These are phyloP conservation scores for Eupithecia exiguata DNA, from an alignment of 2,888 invertebrate genomes.

Conservation along the genomic window DNA sequence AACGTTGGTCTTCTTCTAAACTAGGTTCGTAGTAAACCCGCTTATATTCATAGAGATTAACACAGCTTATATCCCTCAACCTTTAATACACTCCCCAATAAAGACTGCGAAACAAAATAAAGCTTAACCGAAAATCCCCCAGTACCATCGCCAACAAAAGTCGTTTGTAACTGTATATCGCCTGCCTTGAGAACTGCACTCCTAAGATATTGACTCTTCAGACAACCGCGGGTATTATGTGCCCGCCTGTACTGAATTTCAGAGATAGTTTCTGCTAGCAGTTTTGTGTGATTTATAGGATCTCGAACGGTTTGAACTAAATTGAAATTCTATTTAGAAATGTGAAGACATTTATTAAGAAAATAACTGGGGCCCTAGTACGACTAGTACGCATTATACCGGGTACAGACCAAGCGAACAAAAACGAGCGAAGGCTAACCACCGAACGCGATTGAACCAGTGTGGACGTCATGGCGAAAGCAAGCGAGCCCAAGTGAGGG, in stretches of 20 bases:
- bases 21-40: too few species aligned
- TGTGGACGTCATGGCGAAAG: too few species aligned
- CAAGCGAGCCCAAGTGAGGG: too few species aligned
- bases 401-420: too few species aligned
- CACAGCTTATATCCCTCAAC: not conserved
- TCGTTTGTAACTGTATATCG: slow-evolving; percentile 44
- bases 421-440: too few species aligned
- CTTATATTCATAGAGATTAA: not conserved
- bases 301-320: not conserved
- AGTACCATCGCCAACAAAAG: slow-evolving; percentile 35
- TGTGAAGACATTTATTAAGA: too few species aligned
- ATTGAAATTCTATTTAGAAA: not conserved
- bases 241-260: slow-evolving; percentile 37
- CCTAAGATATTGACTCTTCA: slow-evolving; percentile 47
- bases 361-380: too few species aligned
- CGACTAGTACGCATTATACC: too few species aligned
- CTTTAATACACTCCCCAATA: not conserved
- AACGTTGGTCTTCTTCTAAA: too few species aligned
- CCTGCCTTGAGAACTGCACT: slow-evolving; percentile 43
- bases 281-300: slow-evolving; percentile 21
- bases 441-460: too few species aligned
- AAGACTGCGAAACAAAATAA: slow-evolving; percentile 11
- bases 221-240: slow-evolving; percentile 37
- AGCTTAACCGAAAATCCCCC: slow-evolving; percentile 37
- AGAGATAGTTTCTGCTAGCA: slow-evolving; percentile 34